Evolutionary conservation across 2,888 invertebrate genomes (phyloP).

Genomic region (Oscheius sp.): DNA sequence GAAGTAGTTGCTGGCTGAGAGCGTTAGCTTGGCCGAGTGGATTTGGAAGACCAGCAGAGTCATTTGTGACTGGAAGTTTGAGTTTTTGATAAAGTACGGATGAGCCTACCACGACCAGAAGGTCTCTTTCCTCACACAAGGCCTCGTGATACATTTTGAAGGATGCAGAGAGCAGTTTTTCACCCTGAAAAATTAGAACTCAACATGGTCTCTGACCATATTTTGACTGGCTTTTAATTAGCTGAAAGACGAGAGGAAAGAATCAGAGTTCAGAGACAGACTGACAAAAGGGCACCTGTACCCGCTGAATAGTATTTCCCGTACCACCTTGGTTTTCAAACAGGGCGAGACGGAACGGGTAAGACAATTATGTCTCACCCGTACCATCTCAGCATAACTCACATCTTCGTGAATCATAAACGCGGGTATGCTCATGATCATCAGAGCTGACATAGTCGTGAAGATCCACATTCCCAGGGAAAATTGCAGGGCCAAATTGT

Average conservation of each 20-base stretch:
- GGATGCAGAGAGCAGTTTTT: constrained; percentile 43
- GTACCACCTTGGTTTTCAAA: too few relatives aligned
- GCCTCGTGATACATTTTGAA: constrained; percentile 56
- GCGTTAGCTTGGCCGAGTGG: constrained; percentile 52
- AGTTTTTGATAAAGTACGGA: too few relatives aligned
- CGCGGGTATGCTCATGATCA: constrained; percentile 7
- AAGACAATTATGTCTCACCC: too few relatives aligned
- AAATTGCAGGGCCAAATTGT: not conserved
- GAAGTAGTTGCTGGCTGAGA: constrained; percentile 57
- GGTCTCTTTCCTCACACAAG: constrained; percentile 49
- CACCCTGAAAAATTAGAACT: constrained; percentile 41
- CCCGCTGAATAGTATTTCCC: too few relatives aligned
- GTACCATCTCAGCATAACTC: not conserved
- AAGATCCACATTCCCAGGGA: constrained; percentile 14
- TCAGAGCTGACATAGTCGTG: not conserved
- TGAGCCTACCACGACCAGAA: constrained; percentile 43
- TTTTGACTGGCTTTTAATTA: not conserved
- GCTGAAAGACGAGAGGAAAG: too few relatives aligned
- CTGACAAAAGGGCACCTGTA: too few relatives aligned
- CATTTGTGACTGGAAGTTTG: constrained; percentile 51
- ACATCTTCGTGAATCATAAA: constrained; percentile 27
- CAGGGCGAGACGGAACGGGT: too few relatives aligned
- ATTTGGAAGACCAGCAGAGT: constrained; percentile 57
- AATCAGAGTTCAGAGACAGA: not conserved
- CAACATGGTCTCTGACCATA: not conserved